phyloP scores from a whole-genome alignment of 2,113 vertebrate species.

The Sula dactylatra region DNA sequence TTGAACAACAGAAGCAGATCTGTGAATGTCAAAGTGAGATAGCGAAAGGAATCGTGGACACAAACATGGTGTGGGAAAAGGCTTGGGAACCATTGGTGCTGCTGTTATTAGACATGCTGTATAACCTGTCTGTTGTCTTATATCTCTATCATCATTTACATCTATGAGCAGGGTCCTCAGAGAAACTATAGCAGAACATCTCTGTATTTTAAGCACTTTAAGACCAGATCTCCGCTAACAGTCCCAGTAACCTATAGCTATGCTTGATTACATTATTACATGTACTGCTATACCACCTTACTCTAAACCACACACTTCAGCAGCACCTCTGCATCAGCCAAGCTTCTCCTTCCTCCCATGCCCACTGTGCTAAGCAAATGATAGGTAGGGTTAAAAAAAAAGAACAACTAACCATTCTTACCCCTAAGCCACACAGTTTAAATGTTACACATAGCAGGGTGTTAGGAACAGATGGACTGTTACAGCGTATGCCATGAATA shows the following conservation, averaged over 20 bases:
- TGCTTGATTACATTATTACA: background rate
- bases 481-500: background rate
- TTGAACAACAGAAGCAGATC: background rate
- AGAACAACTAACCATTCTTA: background rate
- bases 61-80: background rate
- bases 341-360: background rate
- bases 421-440: background rate
- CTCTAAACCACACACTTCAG: background rate
- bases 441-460: background rate
- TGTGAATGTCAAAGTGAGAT: background rate
- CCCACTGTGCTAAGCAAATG: background rate
- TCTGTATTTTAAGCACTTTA: background rate
- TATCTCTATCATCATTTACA: background rate
- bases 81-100: background rate
- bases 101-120: background rate
- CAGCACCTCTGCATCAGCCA: background rate
- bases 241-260: background rate
- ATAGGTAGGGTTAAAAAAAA: background rate
- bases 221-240: background rate
- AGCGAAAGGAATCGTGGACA: background rate
- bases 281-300: background rate
- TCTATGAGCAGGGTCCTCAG: background rate
- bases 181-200: background rate
- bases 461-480: background rate
- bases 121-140: too few relatives aligned